These are phyloP conservation scores for Protonemura montana DNA, from an alignment of 2,888 invertebrate species.

Conservation along the genomic window DNA sequence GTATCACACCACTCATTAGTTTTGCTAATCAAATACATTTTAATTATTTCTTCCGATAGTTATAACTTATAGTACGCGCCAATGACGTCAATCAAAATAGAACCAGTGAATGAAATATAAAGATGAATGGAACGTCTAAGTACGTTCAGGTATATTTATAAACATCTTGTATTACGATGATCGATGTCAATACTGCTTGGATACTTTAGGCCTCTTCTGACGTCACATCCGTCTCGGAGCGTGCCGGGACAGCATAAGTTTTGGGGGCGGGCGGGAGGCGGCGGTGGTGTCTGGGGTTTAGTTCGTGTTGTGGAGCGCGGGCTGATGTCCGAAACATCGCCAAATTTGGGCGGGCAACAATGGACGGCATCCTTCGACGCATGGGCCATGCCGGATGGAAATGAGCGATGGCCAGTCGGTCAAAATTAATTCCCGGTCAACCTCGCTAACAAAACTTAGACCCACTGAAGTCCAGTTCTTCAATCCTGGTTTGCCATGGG, in stretches of 20 bases:
- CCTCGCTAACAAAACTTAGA: no score
- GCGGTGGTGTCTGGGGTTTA: neutral
- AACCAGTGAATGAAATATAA: neutral
- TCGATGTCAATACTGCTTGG: constrained; percentile 16
- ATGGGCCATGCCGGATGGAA: neutral
- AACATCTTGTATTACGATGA: neutral
- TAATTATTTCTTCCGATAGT: neutral
- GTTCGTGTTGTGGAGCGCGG: neutral
- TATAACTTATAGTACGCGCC: neutral
- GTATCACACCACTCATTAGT: neutral
- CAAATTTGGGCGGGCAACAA: neutral
- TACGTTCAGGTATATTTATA: constrained; percentile 1
- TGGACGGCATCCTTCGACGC: neutral
- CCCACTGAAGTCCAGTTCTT: no score
- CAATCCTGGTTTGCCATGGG: no score
- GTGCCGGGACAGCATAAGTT: constrained; percentile 10
- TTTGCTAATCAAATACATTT: neutral
- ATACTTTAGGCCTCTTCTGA: neutral
- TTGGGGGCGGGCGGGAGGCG: neutral
- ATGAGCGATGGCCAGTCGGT: no score
- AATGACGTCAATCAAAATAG: neutral
- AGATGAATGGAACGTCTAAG: constrained; percentile 13
- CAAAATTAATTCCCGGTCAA: no score
- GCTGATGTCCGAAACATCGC: neutral
- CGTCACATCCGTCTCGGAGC: constrained; percentile 13